A percentile compares a stretch with the other conserved stretches of the same genome.
phyloP scores from a whole-genome alignment of 1,140 invertebrate species.

The Triops longicaudatus region DNA sequence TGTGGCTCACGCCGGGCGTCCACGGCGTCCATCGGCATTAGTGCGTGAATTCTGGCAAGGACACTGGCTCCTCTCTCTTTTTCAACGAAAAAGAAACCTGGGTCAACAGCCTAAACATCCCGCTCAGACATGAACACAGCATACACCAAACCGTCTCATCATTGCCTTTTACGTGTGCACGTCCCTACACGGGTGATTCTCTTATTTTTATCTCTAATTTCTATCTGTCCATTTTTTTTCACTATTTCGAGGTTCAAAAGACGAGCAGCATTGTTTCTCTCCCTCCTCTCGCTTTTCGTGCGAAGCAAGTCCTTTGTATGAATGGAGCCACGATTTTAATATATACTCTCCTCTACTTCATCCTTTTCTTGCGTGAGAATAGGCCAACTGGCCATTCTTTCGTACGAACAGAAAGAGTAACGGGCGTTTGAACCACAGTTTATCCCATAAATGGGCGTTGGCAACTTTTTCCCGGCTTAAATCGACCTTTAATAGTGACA shows the following conservation, averaged over 20 bases:
- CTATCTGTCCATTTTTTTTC: too few relatives aligned
- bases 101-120: slow-evolving; percentile 1
- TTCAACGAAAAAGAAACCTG: background rate
- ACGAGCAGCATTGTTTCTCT: too few relatives aligned
- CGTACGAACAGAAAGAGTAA: too few relatives aligned
- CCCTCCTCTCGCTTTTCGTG: background rate
- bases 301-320: background rate
- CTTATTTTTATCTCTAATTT: too few relatives aligned
- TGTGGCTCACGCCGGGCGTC: background rate
- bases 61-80: background rate
- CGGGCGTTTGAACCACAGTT: too few relatives aligned
- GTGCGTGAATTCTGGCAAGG: slow-evolving; percentile 13
- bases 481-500: too few relatives aligned
- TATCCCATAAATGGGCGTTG: too few relatives aligned
- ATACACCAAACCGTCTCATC: background rate
- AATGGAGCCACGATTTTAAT: background rate
- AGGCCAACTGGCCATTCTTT: too few relatives aligned
- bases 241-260: too few relatives aligned
- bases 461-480: too few relatives aligned
- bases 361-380: too few relatives aligned
- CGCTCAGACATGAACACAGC: background rate
- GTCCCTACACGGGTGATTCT: too few relatives aligned
- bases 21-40: background rate
- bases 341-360: background rate
- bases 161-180: background rate